phyloP scores from a whole-genome alignment of 92 coral and sea anemone genomes.

The Phenganax stokvisi region DNA sequence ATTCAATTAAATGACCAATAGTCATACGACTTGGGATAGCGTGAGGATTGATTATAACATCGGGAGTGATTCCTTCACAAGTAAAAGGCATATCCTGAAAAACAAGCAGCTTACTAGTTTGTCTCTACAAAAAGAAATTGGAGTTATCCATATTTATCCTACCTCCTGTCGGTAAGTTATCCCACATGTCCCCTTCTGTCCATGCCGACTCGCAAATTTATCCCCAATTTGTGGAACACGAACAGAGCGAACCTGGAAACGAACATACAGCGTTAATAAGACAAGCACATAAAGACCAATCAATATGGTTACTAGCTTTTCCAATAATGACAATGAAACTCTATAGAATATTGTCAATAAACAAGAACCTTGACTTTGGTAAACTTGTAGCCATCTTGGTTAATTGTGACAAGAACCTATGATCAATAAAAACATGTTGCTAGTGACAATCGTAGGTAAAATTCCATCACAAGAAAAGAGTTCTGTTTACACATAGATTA shows the following conservation, averaged over 20 bases:
- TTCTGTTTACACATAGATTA: too few relatives aligned
- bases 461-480: background rate
- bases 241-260: constrained; percentile 80
- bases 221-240: constrained; percentile 98
- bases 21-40: constrained; percentile 99
- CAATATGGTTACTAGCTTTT: background rate
- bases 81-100: constrained; percentile 98
- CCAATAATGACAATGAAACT: too few relatives aligned
- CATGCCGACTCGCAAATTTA: constrained; percentile 99
- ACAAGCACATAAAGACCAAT: background rate
- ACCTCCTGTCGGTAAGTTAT: constrained; percentile 98
- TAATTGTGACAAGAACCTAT: constrained; percentile 96
- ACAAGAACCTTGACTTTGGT: constrained; percentile 86
- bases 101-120: background rate
- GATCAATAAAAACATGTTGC: background rate
- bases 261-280: background rate
- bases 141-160: background rate
- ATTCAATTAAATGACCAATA: constrained; percentile 96
- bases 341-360: background rate
- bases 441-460: too few relatives aligned
- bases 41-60: constrained; percentile 96
- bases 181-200: constrained; percentile 98
- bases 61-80: constrained; percentile 91
- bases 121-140: too few relatives aligned
- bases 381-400: constrained; percentile 98